Evolutionary conservation across 1,140 invertebrate genomes (phyloP), one percentile per base, ranked within the genome.

Genomic region (Physella acuta): DNA sequence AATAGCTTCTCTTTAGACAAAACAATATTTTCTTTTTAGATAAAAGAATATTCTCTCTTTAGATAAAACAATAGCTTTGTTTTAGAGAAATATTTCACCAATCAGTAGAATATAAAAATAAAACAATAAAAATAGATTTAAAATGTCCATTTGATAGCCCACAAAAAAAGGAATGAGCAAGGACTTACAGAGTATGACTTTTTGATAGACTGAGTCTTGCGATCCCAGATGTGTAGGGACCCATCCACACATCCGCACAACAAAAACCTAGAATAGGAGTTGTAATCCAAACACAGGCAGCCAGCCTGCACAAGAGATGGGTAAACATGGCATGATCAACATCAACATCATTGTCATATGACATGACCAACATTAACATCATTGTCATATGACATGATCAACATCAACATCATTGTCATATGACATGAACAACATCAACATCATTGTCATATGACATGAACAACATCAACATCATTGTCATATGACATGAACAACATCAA

Each of bases 181-280:
- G 56, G 53, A 14, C 64, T 55, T 65, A 83, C 81, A 76, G 79
- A 78, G 67, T 80, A 84, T 20, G 78, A 72, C 66, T 82, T 84
- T 59, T 79, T 81, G 14, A 79, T 52, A 33, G 78, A 77, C n/a
- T 76, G 71, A 31, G 72, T 73, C 60, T 84, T 83, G 4, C 81
- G 71, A 61, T 84, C 82, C 77, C 78, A 84, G 8, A 82, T 73
- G 53, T 72, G 73, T 2, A 84, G 75, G 24, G 70, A 53, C 20
- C 74, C 72, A 70, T 80, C 77, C 8, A 65, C 70, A 2, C 79
- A 78, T 26, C 81, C 81, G 65, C 62, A 74, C 8, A 84, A 62
- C 39, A 84, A 28, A 62, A 80, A 81, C 11, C 81, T 68, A 5
- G 81, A 80, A 16, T 73, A 75, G 17, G 81, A 79, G 68, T 78